phyloP scores from a whole-genome alignment of 2,888 invertebrate species.

The Norana najaformis region DNA sequence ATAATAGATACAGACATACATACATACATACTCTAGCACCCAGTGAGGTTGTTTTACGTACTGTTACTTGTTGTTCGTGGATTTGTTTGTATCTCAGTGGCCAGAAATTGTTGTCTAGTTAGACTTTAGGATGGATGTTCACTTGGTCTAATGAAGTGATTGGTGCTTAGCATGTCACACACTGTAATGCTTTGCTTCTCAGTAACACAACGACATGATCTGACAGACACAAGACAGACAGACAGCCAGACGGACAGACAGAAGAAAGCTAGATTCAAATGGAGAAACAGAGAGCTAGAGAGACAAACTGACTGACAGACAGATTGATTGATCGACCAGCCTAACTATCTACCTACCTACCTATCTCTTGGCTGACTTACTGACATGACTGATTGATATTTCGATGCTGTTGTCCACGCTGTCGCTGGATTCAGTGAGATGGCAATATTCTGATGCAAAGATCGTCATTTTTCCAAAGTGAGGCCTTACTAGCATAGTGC shows the following conservation, averaged over 20 bases:
- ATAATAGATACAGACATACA: not conserved
- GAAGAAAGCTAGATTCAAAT: not conserved
- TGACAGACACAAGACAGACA: not conserved
- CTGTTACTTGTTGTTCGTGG: not conserved
- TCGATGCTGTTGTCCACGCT: not conserved
- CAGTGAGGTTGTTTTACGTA: not conserved
- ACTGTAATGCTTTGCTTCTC: not conserved
- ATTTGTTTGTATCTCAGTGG: not conserved
- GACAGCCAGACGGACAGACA: not conserved
- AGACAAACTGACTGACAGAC: not conserved
- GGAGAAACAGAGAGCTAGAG: not conserved
- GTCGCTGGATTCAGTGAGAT: not conserved
- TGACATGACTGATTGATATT: not conserved
- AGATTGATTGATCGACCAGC: not conserved
- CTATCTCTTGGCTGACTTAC: not conserved
- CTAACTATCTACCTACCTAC: too few species aligned
- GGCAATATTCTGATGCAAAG: slow-evolving; percentile 1
- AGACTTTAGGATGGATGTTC: not conserved
- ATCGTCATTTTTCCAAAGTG: not conserved
- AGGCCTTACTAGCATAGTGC: not conserved
- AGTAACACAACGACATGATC: not conserved
- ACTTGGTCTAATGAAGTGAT: not conserved
- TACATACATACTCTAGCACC: not conserved
- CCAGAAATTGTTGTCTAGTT: not conserved
- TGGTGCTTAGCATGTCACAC: not conserved